Conservation (phyloP, 1,140 invertebrate genomes). For the Micrasema longulum region DNA sequence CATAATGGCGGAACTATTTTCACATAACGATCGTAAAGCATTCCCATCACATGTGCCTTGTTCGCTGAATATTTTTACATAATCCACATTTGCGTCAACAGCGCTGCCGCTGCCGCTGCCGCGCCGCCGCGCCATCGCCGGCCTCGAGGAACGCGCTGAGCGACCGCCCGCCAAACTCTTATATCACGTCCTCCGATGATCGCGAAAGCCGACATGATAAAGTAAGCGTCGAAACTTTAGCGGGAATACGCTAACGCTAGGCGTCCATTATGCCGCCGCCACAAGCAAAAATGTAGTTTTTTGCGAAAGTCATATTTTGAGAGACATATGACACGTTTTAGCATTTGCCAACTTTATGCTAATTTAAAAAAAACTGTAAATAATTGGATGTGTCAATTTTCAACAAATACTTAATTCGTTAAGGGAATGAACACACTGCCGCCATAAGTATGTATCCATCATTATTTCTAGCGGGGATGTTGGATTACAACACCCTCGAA, state of each 20-base stretch:
- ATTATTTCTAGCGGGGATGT: too few relatives aligned
- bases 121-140: slow-evolving; percentile 11
- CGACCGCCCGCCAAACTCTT: slow-evolving; percentile 31
- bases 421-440: too few relatives aligned
- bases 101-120: neutral
- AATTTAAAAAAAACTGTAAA: too few relatives aligned
- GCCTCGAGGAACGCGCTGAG: slow-evolving; percentile 30
- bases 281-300: too few relatives aligned
- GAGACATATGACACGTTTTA: too few relatives aligned
- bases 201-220: slow-evolving; percentile 29
- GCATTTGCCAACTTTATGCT: too few relatives aligned
- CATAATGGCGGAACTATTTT: slow-evolving; percentile 20
- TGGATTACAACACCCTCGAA: too few relatives aligned
- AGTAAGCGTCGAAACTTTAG: slow-evolving; percentile 37
- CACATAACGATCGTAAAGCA: slow-evolving; percentile 1
- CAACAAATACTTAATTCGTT: too few relatives aligned
- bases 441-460: too few relatives aligned
- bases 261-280: slow-evolving; percentile 25
- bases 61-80: slow-evolving; percentile 39
- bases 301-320: too few relatives aligned
- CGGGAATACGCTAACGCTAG: slow-evolving; percentile 35
- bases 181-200: slow-evolving; percentile 27
- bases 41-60: slow-evolving; percentile 19
- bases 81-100: slow-evolving; percentile 43
- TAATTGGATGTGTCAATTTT: too few relatives aligned